Percentiles rank a stretch among this genome's conserved stretches.
Evolutionary conservation across 2,888 invertebrate species (phyloP).

Genomic region (Agonum fuliginosum): DNA sequence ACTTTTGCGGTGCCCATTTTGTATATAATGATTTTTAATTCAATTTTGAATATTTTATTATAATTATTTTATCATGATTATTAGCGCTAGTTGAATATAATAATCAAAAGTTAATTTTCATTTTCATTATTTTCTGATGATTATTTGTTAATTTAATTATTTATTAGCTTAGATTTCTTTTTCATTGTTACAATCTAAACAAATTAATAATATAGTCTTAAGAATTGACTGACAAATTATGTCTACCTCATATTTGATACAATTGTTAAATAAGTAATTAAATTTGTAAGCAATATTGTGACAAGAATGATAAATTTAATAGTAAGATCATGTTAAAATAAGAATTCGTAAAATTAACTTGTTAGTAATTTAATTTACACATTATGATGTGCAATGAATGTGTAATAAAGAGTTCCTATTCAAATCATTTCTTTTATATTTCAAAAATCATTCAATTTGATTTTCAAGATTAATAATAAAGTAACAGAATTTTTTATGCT

Average conservation of each 20-base stretch:
- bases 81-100: not conserved
- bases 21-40: not conserved
- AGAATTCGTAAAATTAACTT: slow-evolving; percentile 22
- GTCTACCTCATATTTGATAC: slow-evolving; percentile 29
- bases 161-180: slow-evolving; percentile 39
- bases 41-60: slow-evolving; percentile 11
- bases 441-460: too few species aligned
- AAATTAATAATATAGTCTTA: slow-evolving; percentile 14
- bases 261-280: slow-evolving; percentile 29
- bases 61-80: not conserved
- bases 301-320: slow-evolving; percentile 31
- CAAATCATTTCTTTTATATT: too few species aligned
- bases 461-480: too few species aligned
- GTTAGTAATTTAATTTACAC: slow-evolving; percentile 53
- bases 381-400: slow-evolving; percentile 59
- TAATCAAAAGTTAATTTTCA: slow-evolving; percentile 40
- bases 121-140: slow-evolving; percentile 10
- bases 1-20: slow-evolving; percentile 3
- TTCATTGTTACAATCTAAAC: slow-evolving; percentile 22
- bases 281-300: slow-evolving; percentile 42
- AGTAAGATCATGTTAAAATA: slow-evolving; percentile 42
- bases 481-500: too few species aligned
- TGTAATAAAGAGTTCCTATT: slow-evolving; percentile 59
- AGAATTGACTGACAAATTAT: slow-evolving; percentile 36
- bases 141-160: slow-evolving; percentile 41